phyloP scores from a whole-genome alignment of 37 sponge, comb jelly and placozoan species.

The Halichondria panicea region DNA sequence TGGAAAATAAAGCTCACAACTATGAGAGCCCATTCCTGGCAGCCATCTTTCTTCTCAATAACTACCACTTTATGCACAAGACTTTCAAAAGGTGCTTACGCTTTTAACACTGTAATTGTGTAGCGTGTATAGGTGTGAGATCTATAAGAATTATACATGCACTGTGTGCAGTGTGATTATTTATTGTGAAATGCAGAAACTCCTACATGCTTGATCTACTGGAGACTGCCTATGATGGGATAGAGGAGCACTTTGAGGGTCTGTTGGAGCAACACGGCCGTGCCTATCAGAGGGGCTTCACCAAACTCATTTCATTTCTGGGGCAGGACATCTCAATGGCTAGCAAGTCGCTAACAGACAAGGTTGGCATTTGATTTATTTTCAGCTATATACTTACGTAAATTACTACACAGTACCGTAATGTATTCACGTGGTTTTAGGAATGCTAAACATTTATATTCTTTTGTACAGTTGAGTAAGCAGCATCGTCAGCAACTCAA shows the following conservation, averaged over 20 bases:
- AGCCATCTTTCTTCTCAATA: slow-evolving; percentile 86
- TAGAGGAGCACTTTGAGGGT: slow-evolving; percentile 68
- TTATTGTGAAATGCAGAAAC: too few species aligned
- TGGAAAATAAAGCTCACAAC: slow-evolving; percentile 77
- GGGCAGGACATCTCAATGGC: slow-evolving; percentile 24
- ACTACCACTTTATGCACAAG: slow-evolving; percentile 83
- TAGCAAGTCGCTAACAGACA: background rate
- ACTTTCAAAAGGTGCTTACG: slow-evolving; percentile 66
- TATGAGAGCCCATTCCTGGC: slow-evolving; percentile 76
- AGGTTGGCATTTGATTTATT: slow-evolving; percentile 9
- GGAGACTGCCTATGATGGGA: slow-evolving; percentile 58
- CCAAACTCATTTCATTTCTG: slow-evolving; percentile 31
- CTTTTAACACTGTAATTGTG: background rate
- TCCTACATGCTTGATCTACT: slow-evolving; percentile 60
- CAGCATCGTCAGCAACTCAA: slow-evolving; percentile 70
- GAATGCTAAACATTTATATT: background rate
- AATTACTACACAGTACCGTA: background rate
- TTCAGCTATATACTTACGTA: background rate
- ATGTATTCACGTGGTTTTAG: background rate
- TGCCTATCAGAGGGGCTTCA: slow-evolving; percentile 73
- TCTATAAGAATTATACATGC: too few species aligned
- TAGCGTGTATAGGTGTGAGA: too few species aligned
- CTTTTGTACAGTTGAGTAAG: slow-evolving; percentile 48
- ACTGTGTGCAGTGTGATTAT: too few species aligned
- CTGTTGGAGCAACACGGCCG: slow-evolving; percentile 50